Percentiles rank a stretch among this genome's conserved stretches.
phyloP scores from a whole-genome alignment of 2,113 vertebrate genomes.

The Odocoileus virginianus region DNA sequence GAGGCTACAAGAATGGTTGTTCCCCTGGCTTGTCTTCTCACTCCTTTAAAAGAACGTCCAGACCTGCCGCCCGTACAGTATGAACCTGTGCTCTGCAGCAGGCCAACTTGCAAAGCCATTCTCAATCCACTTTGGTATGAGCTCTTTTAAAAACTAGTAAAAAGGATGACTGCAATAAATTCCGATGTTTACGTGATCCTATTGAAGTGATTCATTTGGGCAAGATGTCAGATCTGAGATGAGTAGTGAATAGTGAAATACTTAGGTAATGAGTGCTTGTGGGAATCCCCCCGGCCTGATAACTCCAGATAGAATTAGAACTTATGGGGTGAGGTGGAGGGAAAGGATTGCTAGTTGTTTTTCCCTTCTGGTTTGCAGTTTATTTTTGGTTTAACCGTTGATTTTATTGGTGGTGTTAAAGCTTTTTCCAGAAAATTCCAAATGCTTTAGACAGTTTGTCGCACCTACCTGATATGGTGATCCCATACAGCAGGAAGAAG shows the following conservation, averaged over 20 bases:
- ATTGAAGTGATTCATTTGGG: not conserved
- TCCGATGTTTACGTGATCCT: not conserved
- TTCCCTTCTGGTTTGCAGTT: not conserved
- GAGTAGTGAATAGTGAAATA: not conserved
- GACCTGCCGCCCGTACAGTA: constrained; percentile 95
- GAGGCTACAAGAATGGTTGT: constrained; percentile 96
- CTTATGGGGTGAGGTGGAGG: not conserved
- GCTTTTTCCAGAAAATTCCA: not conserved
- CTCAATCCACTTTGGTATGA: constrained; percentile 97
- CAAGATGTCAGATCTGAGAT: not conserved
- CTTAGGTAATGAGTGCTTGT: not conserved
- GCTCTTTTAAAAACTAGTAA: constrained; percentile 28
- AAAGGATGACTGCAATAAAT: not conserved
- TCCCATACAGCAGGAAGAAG: not conserved
- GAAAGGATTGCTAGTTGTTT: not conserved
- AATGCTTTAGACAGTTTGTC: not conserved
- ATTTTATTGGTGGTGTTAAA: not conserved
- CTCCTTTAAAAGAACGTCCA: constrained; percentile 92
- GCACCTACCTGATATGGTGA: not conserved
- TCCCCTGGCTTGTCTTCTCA: constrained; percentile 94
- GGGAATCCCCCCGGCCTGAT: not conserved
- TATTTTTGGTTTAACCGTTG: not conserved
- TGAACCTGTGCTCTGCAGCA: constrained; percentile 94
- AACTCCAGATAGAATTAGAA: not conserved
- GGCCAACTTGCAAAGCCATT: constrained; percentile 93